Base-by-base conservation (phyloP, 2,888 invertebrate genomes). In the Ectropis crepuscularia region DNA sequence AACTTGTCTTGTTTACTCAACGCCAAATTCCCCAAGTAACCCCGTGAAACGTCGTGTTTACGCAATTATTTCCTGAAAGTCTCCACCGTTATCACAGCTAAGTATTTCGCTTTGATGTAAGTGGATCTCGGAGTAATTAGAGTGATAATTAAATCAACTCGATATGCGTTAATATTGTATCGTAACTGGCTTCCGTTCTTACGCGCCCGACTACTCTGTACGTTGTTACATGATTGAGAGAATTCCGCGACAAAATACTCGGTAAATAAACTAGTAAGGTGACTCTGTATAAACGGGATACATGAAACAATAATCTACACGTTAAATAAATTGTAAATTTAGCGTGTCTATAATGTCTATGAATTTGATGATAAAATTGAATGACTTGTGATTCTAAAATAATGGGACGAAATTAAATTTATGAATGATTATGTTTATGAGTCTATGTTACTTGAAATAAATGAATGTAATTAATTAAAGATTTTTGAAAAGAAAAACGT, bases 51-150 rank as follows among this genome's bases (percentile, higher is more conserved):
- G 16, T 2, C 11, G n/a, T n/a, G 6, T 53, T 43, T 11, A 43
- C 36, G 45, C 9, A 38, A 7, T 16, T 16, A 38, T 47, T 54
- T 36, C 12, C 12, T 11, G 36, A 9, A 55, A 55, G n/a, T 46
- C 55, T 9, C 39, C 39, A 6, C 28, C 16, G 39, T 55, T 55
- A 55, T 46, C 55, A 47, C 55, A 28, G 12, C 38, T 12, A 47
- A 55, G 12, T 12, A 47, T n/a, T 41, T 28, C 39, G n/a, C 47
- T 55, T 55, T 47, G 55, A 55, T 41, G 55, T 55, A 55, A 55
- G 47, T 46, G 16, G 55, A 38, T 45, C 47, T 36, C 7, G n/a
- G 43, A 16, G 55, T 55, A 55, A 55, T 55, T 55, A 55, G 12
- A 5, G 55, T 5, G 55, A 47, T 55, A 47, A 55, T 39, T 47